Conservation (phyloP, 2,113 vertebrate species). For the Phylloscopus trochiloides region DNA sequence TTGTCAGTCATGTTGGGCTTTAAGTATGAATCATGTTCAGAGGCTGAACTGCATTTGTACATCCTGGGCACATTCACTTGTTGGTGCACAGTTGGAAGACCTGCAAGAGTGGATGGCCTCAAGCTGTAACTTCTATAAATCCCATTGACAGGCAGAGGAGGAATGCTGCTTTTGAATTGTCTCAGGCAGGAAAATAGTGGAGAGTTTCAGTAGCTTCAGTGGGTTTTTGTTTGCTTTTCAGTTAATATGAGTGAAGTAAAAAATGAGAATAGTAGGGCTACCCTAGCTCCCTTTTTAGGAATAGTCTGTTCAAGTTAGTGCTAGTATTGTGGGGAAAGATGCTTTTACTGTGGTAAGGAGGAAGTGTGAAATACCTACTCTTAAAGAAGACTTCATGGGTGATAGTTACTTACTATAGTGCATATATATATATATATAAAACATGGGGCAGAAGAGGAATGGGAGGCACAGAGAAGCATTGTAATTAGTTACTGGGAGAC, state of each 20-base stretch:
- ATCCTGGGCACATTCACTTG: rapidly evolving
- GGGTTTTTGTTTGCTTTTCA: neutral
- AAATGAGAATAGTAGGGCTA: neutral
- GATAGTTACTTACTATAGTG: neutral
- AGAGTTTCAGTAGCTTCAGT: neutral
- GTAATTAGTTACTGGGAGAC: neutral
- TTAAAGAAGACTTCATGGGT: neutral
- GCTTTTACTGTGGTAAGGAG: neutral
- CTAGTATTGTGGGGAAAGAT: neutral
- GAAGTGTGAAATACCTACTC: neutral
- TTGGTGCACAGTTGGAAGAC: neutral
- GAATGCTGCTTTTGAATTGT: neutral
- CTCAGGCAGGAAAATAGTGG: neutral
- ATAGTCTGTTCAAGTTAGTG: neutral
- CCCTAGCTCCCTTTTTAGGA: neutral
- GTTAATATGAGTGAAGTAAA: neutral
- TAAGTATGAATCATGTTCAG: neutral
- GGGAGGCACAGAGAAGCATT: neutral
- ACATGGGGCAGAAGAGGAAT: neutral
- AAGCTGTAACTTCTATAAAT: neutral
- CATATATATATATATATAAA: rapidly evolving
- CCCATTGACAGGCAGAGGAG: neutral
- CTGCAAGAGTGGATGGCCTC: neutral
- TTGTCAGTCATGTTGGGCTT: neutral
- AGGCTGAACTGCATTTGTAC: neutral